A percentile compares a stretch with the other conserved stretches of the same genome.
These are phyloP conservation scores for Heliconius hewitsoni DNA, from an alignment of 1,140 invertebrate species.

Conservation along the genomic window DNA sequence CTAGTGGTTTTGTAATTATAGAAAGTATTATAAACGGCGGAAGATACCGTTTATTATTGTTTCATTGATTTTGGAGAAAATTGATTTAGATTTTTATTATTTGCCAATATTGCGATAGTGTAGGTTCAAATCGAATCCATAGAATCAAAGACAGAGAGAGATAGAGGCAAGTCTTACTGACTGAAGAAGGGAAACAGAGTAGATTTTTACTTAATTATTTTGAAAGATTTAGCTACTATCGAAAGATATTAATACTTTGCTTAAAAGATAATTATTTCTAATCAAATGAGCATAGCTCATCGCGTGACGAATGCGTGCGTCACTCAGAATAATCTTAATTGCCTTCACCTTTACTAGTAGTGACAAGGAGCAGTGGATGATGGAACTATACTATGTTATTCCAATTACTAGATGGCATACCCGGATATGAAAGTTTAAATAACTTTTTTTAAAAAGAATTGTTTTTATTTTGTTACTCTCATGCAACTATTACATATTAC, in stretches of 20 bases:
- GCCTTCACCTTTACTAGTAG: not conserved
- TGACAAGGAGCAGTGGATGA: not conserved
- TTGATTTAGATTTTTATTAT: not conserved
- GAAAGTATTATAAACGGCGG: not conserved
- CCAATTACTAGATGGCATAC: not conserved
- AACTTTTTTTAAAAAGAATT: too few species aligned
- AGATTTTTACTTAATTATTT: not conserved
- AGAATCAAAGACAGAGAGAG: too few species aligned
- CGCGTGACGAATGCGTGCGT: slow-evolving; percentile 18
- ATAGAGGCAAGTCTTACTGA: not conserved
- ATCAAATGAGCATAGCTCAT: not conserved
- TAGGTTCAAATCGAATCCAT: not conserved
- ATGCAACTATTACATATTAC: too few species aligned
- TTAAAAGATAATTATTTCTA: slow-evolving; percentile 6
- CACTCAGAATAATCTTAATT: slow-evolving; percentile 22
- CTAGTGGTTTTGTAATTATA: too few species aligned
- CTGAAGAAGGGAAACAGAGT: not conserved
- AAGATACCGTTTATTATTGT: not conserved
- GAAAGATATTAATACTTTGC: not conserved
- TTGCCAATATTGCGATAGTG: not conserved
- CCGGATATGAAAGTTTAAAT: not conserved
- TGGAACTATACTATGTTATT: not conserved
- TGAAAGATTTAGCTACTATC: not conserved
- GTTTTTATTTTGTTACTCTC: too few species aligned
- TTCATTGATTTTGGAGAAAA: not conserved